Percentiles rank a stretch among this genome's conserved stretches.
These are phyloP conservation scores for Paratrypauchen microcephalus DNA, from an alignment of 2,797 vertebrate genomes.

Conservation along the genomic window DNA sequence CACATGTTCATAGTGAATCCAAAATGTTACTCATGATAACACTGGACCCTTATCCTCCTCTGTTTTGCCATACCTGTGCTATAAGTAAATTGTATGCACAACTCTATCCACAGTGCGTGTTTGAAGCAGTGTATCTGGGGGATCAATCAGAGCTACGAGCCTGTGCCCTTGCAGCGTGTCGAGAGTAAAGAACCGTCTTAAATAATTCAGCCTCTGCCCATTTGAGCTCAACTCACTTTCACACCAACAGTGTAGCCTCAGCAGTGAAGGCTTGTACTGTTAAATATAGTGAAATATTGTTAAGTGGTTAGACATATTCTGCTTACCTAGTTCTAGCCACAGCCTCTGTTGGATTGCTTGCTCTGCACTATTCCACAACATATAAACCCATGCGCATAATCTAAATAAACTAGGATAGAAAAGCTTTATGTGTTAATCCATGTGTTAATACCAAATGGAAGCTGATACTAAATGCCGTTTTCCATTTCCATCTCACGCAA, in stretches of 20 bases:
- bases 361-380: constrained; percentile 45
- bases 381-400: constrained; percentile 52
- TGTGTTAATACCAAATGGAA: neutral
- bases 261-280: constrained; percentile 11
- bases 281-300: constrained; percentile 14
- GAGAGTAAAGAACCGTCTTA: constrained; percentile 38
- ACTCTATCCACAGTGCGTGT: neutral
- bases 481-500: neutral
- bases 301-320: constrained; percentile 21
- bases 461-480: neutral
- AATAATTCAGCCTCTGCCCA: constrained; percentile 59
- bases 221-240: constrained; percentile 47
- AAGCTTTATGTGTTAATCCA: constrained; percentile 39
- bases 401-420: constrained; percentile 35
- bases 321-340: constrained; percentile 31
- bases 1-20: too few relatives aligned
- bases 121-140: constrained; percentile 6
- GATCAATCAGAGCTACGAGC: constrained; percentile 28
- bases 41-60: too few relatives aligned
- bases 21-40: too few relatives aligned
- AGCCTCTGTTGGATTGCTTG: constrained; percentile 26
- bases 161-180: constrained; percentile 27
- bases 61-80: neutral
- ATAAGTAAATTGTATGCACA: neutral
- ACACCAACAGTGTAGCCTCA: constrained; percentile 46